These are phyloP conservation scores for Drosophila crucigera DNA, from an alignment of 2,888 invertebrate genomes.

Conservation along the genomic window DNA sequence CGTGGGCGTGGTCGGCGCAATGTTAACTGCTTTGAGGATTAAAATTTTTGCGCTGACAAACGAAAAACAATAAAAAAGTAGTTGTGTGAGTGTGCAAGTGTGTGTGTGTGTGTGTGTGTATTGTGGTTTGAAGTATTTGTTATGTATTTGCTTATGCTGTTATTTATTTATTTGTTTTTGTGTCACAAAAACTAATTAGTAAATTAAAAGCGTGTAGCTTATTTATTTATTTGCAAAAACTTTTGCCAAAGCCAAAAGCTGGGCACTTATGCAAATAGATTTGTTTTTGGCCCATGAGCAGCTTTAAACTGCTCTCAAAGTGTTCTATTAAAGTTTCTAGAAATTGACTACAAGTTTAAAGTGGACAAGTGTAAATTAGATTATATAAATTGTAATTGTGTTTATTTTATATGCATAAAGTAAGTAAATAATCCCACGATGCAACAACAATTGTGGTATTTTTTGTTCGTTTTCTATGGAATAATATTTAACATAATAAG, in stretches of 20 bases:
- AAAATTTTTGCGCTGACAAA: conserved; percentile 52
- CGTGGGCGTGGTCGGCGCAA: neutral
- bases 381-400: neutral
- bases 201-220: conserved; percentile 45
- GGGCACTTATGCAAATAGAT: conserved; percentile 8
- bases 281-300: conserved; percentile 3
- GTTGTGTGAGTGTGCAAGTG: neutral
- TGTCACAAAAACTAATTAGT: conserved; percentile 45
- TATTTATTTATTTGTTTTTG: conserved; percentile 45
- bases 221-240: conserved; percentile 15
- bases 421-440: neutral
- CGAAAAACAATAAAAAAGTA: conserved; percentile 31
- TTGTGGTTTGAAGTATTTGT: conserved; percentile 19
- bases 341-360: neutral
- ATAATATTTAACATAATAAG: neutral
- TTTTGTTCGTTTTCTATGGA: too few species aligned
- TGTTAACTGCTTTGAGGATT: conserved; percentile 44
- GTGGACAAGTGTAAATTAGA: neutral
- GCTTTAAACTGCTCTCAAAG: neutral
- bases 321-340: neutral
- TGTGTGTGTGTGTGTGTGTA: neutral
- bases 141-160: conserved; percentile 15
- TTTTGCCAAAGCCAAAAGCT: conserved; percentile 1
- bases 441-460: neutral
- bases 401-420: neutral